phyloP scores from a whole-genome alignment of 2,888 invertebrate genomes.

The Rhagonycha lutea region DNA sequence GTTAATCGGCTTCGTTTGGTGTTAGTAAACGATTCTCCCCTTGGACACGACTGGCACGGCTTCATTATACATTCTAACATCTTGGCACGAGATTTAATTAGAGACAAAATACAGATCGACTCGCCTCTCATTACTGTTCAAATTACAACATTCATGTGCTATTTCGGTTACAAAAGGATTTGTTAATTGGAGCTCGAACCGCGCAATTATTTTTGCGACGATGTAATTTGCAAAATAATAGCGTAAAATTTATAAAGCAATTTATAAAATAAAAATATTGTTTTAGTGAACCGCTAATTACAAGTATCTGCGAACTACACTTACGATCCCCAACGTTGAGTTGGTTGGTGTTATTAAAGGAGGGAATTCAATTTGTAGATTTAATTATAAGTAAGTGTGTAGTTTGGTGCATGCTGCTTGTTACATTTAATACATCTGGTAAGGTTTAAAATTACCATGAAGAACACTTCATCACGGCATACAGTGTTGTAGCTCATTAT shows the following conservation, averaged over 20 bases:
- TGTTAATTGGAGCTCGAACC: constrained; percentile 23
- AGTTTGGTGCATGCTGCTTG: constrained; percentile 33
- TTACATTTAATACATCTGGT: constrained; percentile 34
- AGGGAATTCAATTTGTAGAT: constrained; percentile 31
- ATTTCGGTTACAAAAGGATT: constrained; percentile 26
- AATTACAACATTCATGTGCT: constrained; percentile 28
- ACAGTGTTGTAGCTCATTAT: constrained; percentile 32
- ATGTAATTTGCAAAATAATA: background rate
- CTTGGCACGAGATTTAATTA: constrained; percentile 38
- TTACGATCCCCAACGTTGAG: constrained; percentile 22
- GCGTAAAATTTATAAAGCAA: background rate
- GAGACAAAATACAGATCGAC: constrained; percentile 32
- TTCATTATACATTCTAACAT: constrained; percentile 40
- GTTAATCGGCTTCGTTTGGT: constrained; percentile 42
- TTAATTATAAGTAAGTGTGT: constrained; percentile 7
- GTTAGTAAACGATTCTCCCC: constrained; percentile 31
- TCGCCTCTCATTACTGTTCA: constrained; percentile 27
- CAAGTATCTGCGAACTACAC: constrained; percentile 26
- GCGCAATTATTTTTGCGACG: background rate
- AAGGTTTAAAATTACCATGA: constrained; percentile 35
- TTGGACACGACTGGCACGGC: constrained; percentile 35
- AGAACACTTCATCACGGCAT: constrained; percentile 33
- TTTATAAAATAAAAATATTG: background rate
- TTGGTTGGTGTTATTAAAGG: constrained; percentile 25
- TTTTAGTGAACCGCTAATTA: constrained; percentile 23